Evolutionary conservation across 2,113 vertebrate species (phyloP).

Genomic region (Perca fluviatilis): DNA sequence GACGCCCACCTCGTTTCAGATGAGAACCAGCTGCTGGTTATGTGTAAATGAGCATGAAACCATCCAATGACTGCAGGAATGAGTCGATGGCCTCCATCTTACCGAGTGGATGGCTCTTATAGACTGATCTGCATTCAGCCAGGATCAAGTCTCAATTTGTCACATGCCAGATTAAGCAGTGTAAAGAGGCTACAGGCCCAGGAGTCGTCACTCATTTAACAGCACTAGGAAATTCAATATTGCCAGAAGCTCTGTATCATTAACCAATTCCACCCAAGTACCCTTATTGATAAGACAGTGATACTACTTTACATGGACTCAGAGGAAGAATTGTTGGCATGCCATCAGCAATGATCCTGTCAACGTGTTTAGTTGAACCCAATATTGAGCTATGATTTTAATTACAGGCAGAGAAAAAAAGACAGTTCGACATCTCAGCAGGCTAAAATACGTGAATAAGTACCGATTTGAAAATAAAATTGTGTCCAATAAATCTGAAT

Average conservation of each 20-base stretch:
- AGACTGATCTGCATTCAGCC: slow-evolving; percentile 62
- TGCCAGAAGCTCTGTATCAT: slow-evolving; percentile 47
- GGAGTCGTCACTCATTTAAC: slow-evolving; percentile 61
- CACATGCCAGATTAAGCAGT: slow-evolving; percentile 64
- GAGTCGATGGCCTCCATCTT: slow-evolving; percentile 61
- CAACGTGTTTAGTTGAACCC: neutral
- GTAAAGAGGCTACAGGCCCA: slow-evolving; percentile 53
- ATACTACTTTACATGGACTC: slow-evolving; percentile 12
- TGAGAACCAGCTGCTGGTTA: slow-evolving; percentile 69
- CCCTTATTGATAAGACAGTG: slow-evolving; percentile 37
- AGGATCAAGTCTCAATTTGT: slow-evolving; percentile 70
- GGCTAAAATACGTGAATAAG: neutral
- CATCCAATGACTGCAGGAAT: slow-evolving; percentile 32
- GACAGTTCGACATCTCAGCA: neutral
- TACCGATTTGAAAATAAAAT: neutral
- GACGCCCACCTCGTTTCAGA: slow-evolving; percentile 73
- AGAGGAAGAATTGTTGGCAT: neutral
- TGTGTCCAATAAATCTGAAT: neutral
- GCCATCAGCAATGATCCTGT: neutral
- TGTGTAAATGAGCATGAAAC: slow-evolving; percentile 74
- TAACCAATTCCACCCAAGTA: slow-evolving; percentile 41
- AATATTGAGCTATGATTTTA: neutral
- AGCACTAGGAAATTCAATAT: slow-evolving; percentile 56
- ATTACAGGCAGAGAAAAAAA: neutral
- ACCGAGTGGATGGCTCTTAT: slow-evolving; percentile 69